A percentile compares a stretch with the other conserved stretches of the same genome.
phyloP scores from a whole-genome alignment of 2,888 invertebrate species.

The Aporophyla lueneburgensis region DNA sequence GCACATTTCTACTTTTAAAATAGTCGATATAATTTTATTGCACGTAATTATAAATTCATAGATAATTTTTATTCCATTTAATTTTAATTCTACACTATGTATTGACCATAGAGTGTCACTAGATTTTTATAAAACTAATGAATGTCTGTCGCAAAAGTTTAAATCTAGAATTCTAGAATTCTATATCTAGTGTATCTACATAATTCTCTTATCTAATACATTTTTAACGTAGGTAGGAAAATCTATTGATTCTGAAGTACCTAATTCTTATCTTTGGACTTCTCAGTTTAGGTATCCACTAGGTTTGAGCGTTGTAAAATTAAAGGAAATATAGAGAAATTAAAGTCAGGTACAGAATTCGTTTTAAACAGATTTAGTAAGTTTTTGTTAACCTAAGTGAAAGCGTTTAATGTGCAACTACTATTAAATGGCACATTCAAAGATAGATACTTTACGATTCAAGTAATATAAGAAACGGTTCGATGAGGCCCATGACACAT shows the following conservation, averaged over 20 bases:
- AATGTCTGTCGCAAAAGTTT: slow-evolving; percentile 25
- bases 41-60: slow-evolving; percentile 63
- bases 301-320: slow-evolving; percentile 71
- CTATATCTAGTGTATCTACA: slow-evolving; percentile 42
- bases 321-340: slow-evolving; percentile 60
- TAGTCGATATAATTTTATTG: slow-evolving; percentile 66
- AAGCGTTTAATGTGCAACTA: slow-evolving; percentile 70
- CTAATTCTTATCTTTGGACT: slow-evolving; percentile 81
- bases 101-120: slow-evolving; percentile 34
- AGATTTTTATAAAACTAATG: slow-evolving; percentile 43
- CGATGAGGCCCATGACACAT: slow-evolving; percentile 46
- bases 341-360: slow-evolving; percentile 78
- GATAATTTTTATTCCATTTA: slow-evolving; percentile 36
- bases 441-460: slow-evolving; percentile 55
- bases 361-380: slow-evolving; percentile 60
- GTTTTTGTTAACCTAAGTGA: slow-evolving; percentile 62
- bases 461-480: slow-evolving; percentile 44
- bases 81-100: slow-evolving; percentile 44
- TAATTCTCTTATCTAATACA: slow-evolving; percentile 46
- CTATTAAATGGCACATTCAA: slow-evolving; percentile 69
- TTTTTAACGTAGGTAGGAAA: slow-evolving; percentile 53
- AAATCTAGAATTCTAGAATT: slow-evolving; percentile 31
- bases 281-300: slow-evolving; percentile 72
- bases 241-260: slow-evolving; percentile 67
- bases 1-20: slow-evolving; percentile 60